phyloP scores from a whole-genome alignment of 2,888 invertebrate genomes.

The Ryuthela nishihirai region DNA sequence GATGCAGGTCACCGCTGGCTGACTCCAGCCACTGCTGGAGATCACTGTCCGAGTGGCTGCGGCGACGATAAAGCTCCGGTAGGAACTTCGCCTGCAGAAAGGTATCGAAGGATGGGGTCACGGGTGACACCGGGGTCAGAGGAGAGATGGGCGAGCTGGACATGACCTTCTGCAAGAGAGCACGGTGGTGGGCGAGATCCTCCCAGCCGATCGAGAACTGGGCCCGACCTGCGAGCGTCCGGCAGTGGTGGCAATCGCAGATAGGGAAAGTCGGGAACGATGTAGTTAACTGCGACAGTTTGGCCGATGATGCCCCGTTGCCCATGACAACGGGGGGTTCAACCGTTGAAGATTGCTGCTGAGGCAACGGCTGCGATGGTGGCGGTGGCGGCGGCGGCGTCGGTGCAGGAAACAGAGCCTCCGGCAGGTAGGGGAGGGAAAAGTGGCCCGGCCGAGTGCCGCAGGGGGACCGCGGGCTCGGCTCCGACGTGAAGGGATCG shows the following conservation, averaged over 20 bases:
- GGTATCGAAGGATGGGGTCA: slow-evolving; percentile 30
- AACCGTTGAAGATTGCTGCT: slow-evolving; percentile 1
- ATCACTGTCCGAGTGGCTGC: slow-evolving; percentile 66
- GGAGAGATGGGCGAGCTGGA: slow-evolving; percentile 42
- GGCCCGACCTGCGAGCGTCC: slow-evolving; percentile 20
- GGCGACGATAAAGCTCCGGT: slow-evolving; percentile 59
- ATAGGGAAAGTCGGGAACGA: slow-evolving; percentile 24
- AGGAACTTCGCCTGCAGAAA: slow-evolving; percentile 51
- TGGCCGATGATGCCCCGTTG: slow-evolving; percentile 29
- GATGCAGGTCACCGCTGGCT: slow-evolving; percentile 44
- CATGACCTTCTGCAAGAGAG: slow-evolving; percentile 37
- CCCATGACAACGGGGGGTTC: slow-evolving; percentile 31
- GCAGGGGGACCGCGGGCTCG: slow-evolving; percentile 49
- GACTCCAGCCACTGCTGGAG: slow-evolving; percentile 55
- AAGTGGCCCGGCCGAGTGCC: slow-evolving; percentile 39
- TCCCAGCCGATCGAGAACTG: slow-evolving; percentile 12
- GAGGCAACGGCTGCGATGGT: slow-evolving; percentile 1
- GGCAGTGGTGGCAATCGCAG: slow-evolving; percentile 37
- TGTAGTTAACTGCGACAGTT: slow-evolving; percentile 8
- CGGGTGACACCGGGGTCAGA: slow-evolving; percentile 32
- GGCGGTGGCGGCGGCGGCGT: background rate
- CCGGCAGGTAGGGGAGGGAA: slow-evolving; percentile 10
- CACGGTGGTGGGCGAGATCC: slow-evolving; percentile 21
- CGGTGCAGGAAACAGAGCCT: background rate
- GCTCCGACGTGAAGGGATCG: slow-evolving; percentile 32